These are phyloP conservation scores for Argentina silus DNA, from an alignment of 2,797 vertebrate species.

Conservation along the genomic window DNA sequence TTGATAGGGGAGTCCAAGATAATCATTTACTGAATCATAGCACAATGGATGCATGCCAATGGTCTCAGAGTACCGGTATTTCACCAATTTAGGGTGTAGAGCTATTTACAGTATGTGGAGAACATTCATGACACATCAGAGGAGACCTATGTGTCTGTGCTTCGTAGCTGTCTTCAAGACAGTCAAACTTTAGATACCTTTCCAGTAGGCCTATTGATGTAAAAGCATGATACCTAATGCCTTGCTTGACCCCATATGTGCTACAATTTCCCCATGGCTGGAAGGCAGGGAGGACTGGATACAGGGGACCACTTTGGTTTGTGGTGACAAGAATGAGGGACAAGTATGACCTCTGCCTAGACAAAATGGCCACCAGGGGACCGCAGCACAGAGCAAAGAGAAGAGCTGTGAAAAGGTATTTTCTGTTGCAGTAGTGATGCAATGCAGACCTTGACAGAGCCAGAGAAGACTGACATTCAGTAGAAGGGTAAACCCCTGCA, in stretches of 20 bases:
- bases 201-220: background rate
- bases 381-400: background rate
- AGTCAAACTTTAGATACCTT: background rate
- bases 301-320: background rate
- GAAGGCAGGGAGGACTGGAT: background rate
- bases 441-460: slow-evolving; percentile 7
- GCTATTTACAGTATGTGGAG: background rate
- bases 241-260: background rate
- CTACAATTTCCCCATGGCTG: background rate
- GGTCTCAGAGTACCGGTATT: background rate
- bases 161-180: background rate
- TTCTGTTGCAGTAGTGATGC: background rate
- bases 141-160: background rate
- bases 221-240: background rate
- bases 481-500: background rate
- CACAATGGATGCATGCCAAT: background rate
- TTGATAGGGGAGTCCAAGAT: slow-evolving; percentile 11
- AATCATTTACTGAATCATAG: slow-evolving; percentile 22
- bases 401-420: slow-evolving; percentile 2
- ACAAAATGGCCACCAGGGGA: background rate
- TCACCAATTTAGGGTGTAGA: background rate
- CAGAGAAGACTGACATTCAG: background rate
- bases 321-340: background rate
- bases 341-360: background rate
- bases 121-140: too few species aligned